Conservation (phyloP, 1,140 invertebrate species). For the Ostrea edulis region DNA sequence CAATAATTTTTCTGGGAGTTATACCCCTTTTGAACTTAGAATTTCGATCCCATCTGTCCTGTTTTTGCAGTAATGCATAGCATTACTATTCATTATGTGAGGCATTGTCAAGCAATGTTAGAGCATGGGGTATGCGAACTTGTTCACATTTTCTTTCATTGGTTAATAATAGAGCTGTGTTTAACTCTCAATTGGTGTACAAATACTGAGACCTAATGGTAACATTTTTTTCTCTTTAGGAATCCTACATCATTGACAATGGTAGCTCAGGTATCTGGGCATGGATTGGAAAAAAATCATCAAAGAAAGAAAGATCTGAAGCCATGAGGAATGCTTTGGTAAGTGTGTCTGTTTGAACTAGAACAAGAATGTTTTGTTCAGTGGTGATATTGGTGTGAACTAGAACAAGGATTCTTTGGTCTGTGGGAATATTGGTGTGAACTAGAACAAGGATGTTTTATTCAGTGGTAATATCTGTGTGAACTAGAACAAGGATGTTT, state of each 20-base stretch:
- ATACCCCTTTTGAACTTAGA: too few species aligned
- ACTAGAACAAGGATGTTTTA: conserved; percentile 85
- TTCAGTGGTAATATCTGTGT: conserved; percentile 64
- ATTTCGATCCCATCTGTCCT: too few species aligned
- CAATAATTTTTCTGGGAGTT: too few species aligned
- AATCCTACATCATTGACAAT: conserved; percentile 93
- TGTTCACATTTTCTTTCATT: too few species aligned
- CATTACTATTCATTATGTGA: too few species aligned
- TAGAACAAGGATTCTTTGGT: background rate
- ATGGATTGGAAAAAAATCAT: conserved; percentile 91
- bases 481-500: background rate
- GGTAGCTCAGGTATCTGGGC: conserved; percentile 92
- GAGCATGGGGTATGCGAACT: too few species aligned
- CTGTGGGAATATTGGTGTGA: too few species aligned
- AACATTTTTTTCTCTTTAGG: conserved; percentile 79
- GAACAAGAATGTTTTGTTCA: conserved; percentile 84
- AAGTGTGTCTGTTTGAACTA: conserved; percentile 50
- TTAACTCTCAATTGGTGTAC: background rate
- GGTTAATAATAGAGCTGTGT: background rate
- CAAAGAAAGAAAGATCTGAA: conserved; percentile 85
- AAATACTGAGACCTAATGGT: background rate
- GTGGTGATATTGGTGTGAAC: conserved; percentile 26
- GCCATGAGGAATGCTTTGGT: conserved; percentile 90
- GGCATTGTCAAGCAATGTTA: too few species aligned
- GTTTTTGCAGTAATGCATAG: too few species aligned